phyloP scores from a whole-genome alignment of 2,113 vertebrate genomes.

The Atlantisia rogersi region DNA sequence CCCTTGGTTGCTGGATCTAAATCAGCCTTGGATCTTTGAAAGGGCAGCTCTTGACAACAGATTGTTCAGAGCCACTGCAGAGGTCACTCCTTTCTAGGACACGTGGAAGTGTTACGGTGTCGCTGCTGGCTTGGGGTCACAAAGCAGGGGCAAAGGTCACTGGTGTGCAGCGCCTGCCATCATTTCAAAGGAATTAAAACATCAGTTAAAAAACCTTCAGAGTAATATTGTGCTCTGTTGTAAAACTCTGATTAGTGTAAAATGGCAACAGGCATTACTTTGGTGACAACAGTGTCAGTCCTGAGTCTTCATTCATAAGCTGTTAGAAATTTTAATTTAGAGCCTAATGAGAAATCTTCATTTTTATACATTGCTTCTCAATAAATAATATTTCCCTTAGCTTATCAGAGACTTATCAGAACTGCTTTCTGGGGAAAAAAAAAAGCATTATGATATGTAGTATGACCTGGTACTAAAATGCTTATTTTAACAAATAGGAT shows the following conservation, averaged over 20 bases:
- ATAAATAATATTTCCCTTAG: neutral
- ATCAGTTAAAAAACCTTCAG: neutral
- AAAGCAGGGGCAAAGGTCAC: neutral
- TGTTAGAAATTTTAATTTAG: neutral
- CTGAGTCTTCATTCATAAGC: neutral
- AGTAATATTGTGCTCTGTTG: neutral
- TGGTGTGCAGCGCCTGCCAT: accelerated
- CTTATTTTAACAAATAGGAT: neutral
- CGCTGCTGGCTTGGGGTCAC: neutral
- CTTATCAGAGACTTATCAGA: neutral
- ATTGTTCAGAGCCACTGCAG: neutral
- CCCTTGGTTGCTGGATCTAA: neutral
- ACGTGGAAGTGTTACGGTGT: neutral
- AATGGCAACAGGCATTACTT: neutral
- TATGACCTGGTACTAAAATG: neutral
- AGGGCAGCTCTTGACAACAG: neutral
- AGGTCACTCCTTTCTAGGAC: neutral
- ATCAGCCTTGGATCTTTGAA: too few relatives aligned
- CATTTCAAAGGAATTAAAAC: neutral
- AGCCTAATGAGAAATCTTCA: neutral
- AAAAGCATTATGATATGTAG: neutral
- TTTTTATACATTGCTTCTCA: neutral
- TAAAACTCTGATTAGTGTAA: neutral
- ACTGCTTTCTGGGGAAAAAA: neutral
- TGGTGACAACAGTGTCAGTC: neutral